Evolutionary conservation across 2,888 invertebrate genomes (phyloP), one percentile per base, ranked within the genome.

Genomic region (Drosophila paramelanica): DNA sequence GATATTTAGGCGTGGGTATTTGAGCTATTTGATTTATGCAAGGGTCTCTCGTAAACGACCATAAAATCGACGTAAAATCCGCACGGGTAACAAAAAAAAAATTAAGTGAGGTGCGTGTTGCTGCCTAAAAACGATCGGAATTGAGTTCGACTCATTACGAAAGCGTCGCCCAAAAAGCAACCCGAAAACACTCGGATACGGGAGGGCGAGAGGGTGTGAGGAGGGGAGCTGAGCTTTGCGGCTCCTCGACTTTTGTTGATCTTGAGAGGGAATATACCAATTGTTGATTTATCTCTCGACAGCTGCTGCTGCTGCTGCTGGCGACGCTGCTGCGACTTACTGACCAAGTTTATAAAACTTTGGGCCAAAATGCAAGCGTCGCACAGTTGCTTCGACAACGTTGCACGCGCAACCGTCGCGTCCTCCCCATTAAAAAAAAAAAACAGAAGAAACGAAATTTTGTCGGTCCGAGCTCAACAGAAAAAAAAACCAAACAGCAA

Each of bases 321-420:
- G 17, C 45, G 57, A 39, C 73, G 56, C 53, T 39, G 62, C 67
- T 36, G 33, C 77, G 67, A 68, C 67, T 85, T 68, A 88, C 86
- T 79, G 82, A 87, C 85, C 83, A 84, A 89, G 88, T 88, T 88
- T 88, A 88, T 88, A 88, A 90, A 88, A 89, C 81, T 81, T 86
- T 81, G 87, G 77, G 88, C 80, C 87, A 73, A 81, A 86, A 81
- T 86, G 89, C 87, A 87, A 65, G 85, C 77, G 84, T 69, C 81
- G 77, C 84, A 88, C 89, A 86, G 89, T 86, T 89, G 89, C 65
- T 83, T 71, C 84, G 68, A 86, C 72, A 73, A 73, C 86, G 86
- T 84, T 87, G 85, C 88, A 83, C 81, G 86, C 89, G 86, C 69
- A 65, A 67, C 68, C 67, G 64, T 47, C 65, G 66, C 43, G 66